Evolutionary conservation across 92 coral and sea anemone genomes (phyloP).

Genomic region (Virgularia gustaviana): DNA sequence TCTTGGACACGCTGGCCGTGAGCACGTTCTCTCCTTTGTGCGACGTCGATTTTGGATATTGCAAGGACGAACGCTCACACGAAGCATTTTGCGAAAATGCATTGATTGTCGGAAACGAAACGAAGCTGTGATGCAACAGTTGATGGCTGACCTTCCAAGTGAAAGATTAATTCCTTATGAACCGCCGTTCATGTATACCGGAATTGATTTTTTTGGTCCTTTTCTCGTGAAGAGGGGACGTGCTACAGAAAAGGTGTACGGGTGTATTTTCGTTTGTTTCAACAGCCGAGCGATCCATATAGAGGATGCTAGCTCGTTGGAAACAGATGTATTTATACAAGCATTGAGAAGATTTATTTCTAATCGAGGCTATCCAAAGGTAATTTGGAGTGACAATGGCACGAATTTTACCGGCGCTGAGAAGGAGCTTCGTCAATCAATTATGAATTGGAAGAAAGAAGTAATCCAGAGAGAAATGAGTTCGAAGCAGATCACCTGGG

Average conservation of each 20-base stretch:
- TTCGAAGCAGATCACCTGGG: constrained; percentile 18
- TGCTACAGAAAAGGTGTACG: constrained; percentile 38
- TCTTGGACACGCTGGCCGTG: constrained; percentile 18
- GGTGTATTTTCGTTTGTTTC: constrained; percentile 57
- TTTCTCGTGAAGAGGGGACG: constrained; percentile 41
- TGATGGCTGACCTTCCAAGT: constrained; percentile 25
- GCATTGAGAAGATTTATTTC: constrained; percentile 37
- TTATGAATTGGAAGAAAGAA: neutral
- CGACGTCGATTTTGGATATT: constrained; percentile 15
- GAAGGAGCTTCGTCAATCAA: constrained; percentile 14
- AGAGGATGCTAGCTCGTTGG: constrained; percentile 59
- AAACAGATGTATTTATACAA: constrained; percentile 28
- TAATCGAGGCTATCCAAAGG: constrained; percentile 36
- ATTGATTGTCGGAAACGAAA: neutral
- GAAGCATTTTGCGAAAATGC: constrained; percentile 1
- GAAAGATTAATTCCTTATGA: constrained; percentile 31
- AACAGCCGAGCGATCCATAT: constrained; percentile 50
- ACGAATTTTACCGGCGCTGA: constrained; percentile 44
- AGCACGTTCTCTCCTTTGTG: constrained; percentile 4
- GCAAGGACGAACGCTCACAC: constrained; percentile 3
- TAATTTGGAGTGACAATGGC: constrained; percentile 45
- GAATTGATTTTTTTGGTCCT: constrained; percentile 31
- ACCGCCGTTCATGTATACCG: constrained; percentile 32
- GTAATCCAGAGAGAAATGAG: constrained; percentile 6
- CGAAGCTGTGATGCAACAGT: constrained; percentile 16